These are phyloP conservation scores for Glyphotaelius pellucidus DNA, from an alignment of 2,888 invertebrate genomes.

Conservation along the genomic window DNA sequence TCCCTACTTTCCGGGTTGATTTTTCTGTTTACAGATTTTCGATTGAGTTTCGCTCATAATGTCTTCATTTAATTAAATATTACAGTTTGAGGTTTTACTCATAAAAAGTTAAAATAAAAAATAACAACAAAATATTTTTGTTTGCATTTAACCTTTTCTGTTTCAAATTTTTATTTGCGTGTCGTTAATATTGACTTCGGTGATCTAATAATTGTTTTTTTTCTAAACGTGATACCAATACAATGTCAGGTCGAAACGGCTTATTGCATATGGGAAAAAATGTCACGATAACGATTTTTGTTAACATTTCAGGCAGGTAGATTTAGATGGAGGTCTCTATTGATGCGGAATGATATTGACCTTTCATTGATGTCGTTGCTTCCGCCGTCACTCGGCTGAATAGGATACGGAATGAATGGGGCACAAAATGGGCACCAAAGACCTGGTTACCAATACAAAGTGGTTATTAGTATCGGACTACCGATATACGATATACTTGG, in stretches of 20 bases:
- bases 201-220: not conserved
- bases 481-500: no score
- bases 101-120: no score
- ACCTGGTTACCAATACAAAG: not conserved
- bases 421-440: not conserved
- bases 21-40: no score
- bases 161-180: no score
- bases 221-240: not conserved
- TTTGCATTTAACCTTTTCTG: no score
- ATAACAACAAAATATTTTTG: no score
- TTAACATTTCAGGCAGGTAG: not conserved
- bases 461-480: not conserved
- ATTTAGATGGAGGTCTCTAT: not conserved
- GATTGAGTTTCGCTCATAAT: no score
- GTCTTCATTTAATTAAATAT: no score
- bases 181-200: no score
- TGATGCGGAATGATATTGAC: not conserved
- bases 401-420: not conserved
- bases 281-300: not conserved
- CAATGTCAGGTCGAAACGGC: not conserved
- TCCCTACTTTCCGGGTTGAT: no score
- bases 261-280: not conserved
- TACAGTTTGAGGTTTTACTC: no score
- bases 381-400: not conserved
- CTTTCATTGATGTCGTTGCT: not conserved